Conservation (phyloP, 2,113 vertebrate species). For the Solea senegalensis region DNA sequence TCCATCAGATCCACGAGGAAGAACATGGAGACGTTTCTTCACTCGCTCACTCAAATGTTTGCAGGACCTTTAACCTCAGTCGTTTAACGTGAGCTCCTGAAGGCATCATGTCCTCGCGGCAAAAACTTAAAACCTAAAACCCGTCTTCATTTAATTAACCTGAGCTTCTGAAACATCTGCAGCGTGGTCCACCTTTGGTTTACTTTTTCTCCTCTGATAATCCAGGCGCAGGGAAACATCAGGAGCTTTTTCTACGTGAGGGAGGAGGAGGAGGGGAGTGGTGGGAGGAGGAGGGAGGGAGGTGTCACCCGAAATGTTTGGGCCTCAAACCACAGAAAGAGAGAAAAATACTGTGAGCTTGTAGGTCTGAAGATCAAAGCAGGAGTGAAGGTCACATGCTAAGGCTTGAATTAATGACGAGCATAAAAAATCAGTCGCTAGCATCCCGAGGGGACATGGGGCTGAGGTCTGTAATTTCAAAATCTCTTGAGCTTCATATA, state of each 20-base stretch:
- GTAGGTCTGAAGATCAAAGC: constrained; percentile 62
- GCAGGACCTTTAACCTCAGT: constrained; percentile 53
- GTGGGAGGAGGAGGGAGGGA: background rate
- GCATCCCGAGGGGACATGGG: no score
- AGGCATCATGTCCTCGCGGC: constrained; percentile 25
- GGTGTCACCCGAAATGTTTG: background rate
- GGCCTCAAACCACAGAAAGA: constrained; percentile 37
- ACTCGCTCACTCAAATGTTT: constrained; percentile 24
- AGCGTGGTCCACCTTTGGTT: no score
- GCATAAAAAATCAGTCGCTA: constrained; percentile 21
- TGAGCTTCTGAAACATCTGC: background rate
- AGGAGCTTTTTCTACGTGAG: no score
- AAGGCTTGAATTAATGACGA: constrained; percentile 34
- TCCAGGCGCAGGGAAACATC: constrained; percentile 22
- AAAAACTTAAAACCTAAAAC: constrained; percentile 42
- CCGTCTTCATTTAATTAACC: constrained; percentile 60
- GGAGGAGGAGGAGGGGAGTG: no score
- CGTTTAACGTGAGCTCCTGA: no score
- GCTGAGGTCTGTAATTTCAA: no score
- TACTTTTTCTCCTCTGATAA: no score
- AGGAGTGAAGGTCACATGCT: constrained; percentile 26
- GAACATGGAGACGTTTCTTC: no score
- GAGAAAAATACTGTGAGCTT: constrained; percentile 23
- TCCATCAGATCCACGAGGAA: no score
- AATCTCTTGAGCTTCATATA: no score